Percentiles rank a stretch among this genome's conserved stretches.
Conservation (phyloP, 1,140 invertebrate species). For the Megalopta genalis region DNA sequence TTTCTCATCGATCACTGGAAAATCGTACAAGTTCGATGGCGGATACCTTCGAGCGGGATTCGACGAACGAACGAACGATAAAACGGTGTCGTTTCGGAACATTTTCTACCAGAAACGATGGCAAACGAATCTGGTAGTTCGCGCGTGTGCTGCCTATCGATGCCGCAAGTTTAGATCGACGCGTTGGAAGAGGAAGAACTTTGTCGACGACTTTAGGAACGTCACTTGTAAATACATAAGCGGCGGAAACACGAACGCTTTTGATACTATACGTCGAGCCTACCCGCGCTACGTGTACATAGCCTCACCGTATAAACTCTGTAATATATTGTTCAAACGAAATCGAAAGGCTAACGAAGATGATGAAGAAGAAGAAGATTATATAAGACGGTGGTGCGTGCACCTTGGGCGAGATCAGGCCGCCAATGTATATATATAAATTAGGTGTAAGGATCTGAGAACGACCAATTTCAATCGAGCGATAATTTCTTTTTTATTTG, state of each 20-base stretch:
- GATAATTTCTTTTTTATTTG: constrained; percentile 30
- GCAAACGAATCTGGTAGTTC: neutral
- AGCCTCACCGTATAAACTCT: constrained; percentile 19
- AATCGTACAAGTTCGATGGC: neutral
- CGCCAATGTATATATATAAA: constrained; percentile 25
- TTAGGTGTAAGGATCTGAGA: constrained; percentile 26
- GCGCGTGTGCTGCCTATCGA: constrained; percentile 2
- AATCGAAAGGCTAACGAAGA: constrained; percentile 5
- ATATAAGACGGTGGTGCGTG: constrained; percentile 17
- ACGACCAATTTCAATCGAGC: constrained; percentile 15
- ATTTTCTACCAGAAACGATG: constrained; percentile 3
- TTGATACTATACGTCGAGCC: neutral
- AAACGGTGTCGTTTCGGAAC: neutral
- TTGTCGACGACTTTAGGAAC: too few species aligned
- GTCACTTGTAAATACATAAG: constrained; percentile 32
- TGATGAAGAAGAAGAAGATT: neutral
- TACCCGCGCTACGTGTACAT: constrained; percentile 20
- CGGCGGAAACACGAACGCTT: constrained; percentile 9
- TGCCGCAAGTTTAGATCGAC: neutral
- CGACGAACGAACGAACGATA: neutral
- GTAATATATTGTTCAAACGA: constrained; percentile 60
- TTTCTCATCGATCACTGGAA: neutral
- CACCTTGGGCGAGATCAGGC: neutral
- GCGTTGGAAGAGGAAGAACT: neutral
- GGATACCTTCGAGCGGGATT: neutral